phyloP scores from a whole-genome alignment of 2,797 vertebrate species.

The Stomatorhinus walkeri region DNA sequence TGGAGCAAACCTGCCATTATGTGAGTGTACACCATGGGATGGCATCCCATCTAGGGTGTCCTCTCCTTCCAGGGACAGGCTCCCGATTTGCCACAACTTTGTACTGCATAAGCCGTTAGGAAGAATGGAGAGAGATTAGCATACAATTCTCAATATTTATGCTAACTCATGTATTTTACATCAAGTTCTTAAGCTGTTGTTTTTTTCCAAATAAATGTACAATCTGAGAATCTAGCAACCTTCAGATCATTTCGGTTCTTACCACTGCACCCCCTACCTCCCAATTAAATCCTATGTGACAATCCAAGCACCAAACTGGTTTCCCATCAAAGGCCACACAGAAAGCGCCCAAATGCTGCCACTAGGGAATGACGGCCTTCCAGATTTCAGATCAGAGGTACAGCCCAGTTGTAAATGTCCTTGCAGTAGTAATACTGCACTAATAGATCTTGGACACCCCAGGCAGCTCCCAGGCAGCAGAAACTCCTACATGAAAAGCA shows the following conservation, averaged over 20 bases:
- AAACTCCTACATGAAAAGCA: no score
- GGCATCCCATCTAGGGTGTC: not conserved
- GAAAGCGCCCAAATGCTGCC: not conserved
- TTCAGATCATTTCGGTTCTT: not conserved
- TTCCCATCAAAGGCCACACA: not conserved
- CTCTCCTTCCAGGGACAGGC: not conserved
- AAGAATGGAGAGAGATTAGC: not conserved
- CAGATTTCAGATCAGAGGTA: not conserved
- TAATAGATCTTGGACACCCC: no score
- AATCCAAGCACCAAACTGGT: not conserved
- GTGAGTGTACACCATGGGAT: not conserved
- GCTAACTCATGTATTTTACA: not conserved
- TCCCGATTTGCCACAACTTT: not conserved
- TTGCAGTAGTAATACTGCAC: no score
- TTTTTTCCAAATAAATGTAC: not conserved
- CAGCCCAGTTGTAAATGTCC: no score
- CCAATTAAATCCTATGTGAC: not conserved
- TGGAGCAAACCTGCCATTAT: not conserved
- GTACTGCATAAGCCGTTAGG: not conserved
- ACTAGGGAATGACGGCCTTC: not conserved
- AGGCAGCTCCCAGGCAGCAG: no score
- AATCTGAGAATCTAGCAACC: not conserved
- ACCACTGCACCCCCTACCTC: not conserved
- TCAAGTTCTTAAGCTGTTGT: not conserved
- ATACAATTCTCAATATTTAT: not conserved